Conservation (phyloP, 1,140 invertebrate species). For the Drosophila murphyi region DNA sequence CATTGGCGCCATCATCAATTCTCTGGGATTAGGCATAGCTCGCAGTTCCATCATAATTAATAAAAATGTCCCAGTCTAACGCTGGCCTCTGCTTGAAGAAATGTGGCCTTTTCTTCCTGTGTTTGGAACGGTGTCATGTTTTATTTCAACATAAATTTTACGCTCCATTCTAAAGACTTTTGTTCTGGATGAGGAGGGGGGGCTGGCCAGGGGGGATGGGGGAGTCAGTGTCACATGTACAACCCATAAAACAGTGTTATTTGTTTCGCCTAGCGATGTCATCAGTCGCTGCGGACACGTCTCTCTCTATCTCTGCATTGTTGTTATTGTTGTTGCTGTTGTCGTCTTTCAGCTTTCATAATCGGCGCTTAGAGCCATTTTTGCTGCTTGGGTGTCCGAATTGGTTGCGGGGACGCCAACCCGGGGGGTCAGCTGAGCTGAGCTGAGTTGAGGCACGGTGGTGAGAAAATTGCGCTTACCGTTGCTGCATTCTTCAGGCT, state of each 20-base stretch:
- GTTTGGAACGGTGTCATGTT: constrained; percentile 51
- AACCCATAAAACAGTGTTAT: constrained; percentile 69
- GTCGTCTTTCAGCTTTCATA: constrained; percentile 35
- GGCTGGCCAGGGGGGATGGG: background rate
- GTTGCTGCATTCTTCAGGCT: constrained; percentile 33
- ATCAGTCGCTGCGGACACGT: constrained; percentile 42
- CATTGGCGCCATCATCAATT: constrained; percentile 70
- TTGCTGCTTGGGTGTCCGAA: constrained; percentile 73
- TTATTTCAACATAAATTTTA: constrained; percentile 71
- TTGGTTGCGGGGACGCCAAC: constrained; percentile 50
- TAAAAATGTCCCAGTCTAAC: constrained; percentile 37
- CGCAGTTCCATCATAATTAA: constrained; percentile 73
- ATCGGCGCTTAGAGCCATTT: constrained; percentile 70
- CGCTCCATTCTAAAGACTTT: constrained; percentile 31
- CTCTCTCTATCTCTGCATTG: constrained; percentile 14
- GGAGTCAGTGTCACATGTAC: constrained; percentile 56
- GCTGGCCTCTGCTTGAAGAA: background rate
- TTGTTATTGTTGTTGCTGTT: constrained; percentile 9
- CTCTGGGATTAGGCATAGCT: constrained; percentile 52
- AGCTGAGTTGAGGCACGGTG: constrained; percentile 21
- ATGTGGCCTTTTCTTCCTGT: constrained; percentile 16
- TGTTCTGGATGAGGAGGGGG: background rate
- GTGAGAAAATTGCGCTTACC: constrained; percentile 71
- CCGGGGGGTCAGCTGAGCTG: constrained; percentile 29
- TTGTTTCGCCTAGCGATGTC: constrained; percentile 61